Percentiles rank a stretch among this genome's conserved stretches.
Conservation (phyloP, 1,140 invertebrate genomes). For the Latrodectus geometricus region DNA sequence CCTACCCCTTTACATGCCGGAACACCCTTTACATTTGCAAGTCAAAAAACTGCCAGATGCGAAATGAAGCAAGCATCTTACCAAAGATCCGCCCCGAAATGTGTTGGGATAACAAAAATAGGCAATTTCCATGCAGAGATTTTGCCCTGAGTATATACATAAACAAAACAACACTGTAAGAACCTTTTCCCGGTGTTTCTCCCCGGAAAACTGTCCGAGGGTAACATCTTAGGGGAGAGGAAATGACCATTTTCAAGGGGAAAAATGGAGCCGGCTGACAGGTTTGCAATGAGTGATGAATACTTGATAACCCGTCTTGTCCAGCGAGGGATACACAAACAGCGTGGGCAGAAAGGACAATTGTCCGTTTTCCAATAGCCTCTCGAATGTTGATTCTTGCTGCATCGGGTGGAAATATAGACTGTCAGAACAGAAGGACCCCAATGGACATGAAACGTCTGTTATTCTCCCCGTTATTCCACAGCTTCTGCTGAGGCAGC, state of each 20-base stretch:
- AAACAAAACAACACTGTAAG: constrained; percentile 16
- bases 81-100: constrained; percentile 22
- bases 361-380: constrained; percentile 56
- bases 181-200: background rate
- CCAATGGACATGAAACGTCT: constrained; percentile 51
- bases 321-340: constrained; percentile 26
- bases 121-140: constrained; percentile 51
- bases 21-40: constrained; percentile 45
- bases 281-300: constrained; percentile 51
- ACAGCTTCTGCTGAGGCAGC: constrained; percentile 42
- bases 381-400: constrained; percentile 24
- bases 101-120: constrained; percentile 9
- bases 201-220: background rate
- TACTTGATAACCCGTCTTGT: constrained; percentile 46
- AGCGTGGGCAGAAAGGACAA: constrained; percentile 31
- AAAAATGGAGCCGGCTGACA: constrained; percentile 38
- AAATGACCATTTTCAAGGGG: constrained; percentile 42
- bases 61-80: constrained; percentile 21
- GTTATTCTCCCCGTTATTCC: constrained; percentile 15
- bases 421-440: constrained; percentile 34
- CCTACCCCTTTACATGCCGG: background rate
- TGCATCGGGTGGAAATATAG: constrained; percentile 55
- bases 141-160: background rate
- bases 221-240: constrained; percentile 1
- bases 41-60: constrained; percentile 43